Conservation (phyloP, 2,888 invertebrate genomes). For the Chymomyza procnemis region DNA sequence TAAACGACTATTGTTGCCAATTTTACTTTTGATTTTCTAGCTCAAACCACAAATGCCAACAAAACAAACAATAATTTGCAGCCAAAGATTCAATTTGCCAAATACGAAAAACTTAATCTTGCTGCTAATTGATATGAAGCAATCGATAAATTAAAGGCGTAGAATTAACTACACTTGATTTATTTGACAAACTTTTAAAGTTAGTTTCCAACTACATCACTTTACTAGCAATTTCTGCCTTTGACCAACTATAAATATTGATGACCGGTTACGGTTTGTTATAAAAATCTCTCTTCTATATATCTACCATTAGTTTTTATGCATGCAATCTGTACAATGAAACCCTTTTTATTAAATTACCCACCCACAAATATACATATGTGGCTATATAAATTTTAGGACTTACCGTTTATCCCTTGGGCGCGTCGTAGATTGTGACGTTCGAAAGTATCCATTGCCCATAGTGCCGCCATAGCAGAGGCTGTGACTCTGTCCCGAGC, state of each 20-base stretch:
- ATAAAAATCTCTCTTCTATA: slow-evolving; percentile 24
- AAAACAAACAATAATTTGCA: no score
- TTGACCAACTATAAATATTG: slow-evolving; percentile 55
- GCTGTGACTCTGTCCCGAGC: slow-evolving; percentile 81
- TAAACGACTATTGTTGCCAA: no score
- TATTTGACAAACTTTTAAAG: slow-evolving; percentile 32
- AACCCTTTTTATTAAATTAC: neutral
- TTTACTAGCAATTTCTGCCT: neutral
- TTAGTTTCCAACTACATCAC: slow-evolving; percentile 13
- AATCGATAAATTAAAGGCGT: no score
- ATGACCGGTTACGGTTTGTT: slow-evolving; percentile 50
- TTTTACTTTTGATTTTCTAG: no score
- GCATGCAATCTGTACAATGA: slow-evolving; percentile 9
- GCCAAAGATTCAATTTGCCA: no score
- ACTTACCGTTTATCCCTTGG: slow-evolving; percentile 81
- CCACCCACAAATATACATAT: slow-evolving; percentile 6
- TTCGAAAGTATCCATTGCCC: slow-evolving; percentile 79
- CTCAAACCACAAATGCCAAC: no score
- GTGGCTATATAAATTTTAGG: neutral
- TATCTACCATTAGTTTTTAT: slow-evolving; percentile 54
- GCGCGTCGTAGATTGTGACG: slow-evolving; percentile 76
- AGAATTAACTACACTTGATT: no score
- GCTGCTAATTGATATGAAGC: no score
- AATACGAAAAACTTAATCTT: no score
- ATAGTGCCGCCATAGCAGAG: slow-evolving; percentile 80